Base-by-base conservation (phyloP, 2,797 vertebrate genomes). In the Bovichtus diacanthus region DNA sequence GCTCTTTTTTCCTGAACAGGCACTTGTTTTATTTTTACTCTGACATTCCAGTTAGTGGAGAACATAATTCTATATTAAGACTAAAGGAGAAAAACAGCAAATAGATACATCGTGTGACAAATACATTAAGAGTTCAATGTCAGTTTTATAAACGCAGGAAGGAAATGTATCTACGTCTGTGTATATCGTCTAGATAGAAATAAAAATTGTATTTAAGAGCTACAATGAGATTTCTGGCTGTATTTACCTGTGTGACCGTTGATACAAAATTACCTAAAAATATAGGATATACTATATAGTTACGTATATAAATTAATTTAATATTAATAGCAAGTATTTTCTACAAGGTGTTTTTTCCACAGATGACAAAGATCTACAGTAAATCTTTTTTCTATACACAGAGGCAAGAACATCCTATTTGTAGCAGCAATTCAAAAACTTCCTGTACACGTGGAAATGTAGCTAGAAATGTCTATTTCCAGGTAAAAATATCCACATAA, bases 401-500 rank as follows among this genome's bases (percentile, higher is more conserved):
- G 10, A 18, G 16, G 16, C 16, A 60, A 72, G 43, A 64, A 47
- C 19, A 23, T 31, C 3, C 2, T 19, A 62, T n/a, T 25, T 19
- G 15, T 36, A 41, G 23, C 39, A 19, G 23, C 23, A 61, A 66
- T 16, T 27, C 21, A 61, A 43, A n/a, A 31, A n/a, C 55, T 70
- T 44, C 53, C 16, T 66, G 21, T 29, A 31, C 3, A 16, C 19
- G 54, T 59, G 46, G 59, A 80, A 63, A 55, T 64, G 59, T 51
- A 51, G 41, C 53, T 5, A 1, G 0, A 29, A 11, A n/a, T 54
- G 2, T 68, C 1, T 25, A 56, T 47, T 41, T 58, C 34, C 36
- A 25, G 39, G 63, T 51, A 46, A 60, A n/a, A 54, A 47, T 27
- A 46, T 66, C 65, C 38, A 55, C 46, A n/a, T 70, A 60, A 64